Base-by-base conservation (phyloP, 2,797 vertebrate genomes). In the Chelidonichthys spinosus region DNA sequence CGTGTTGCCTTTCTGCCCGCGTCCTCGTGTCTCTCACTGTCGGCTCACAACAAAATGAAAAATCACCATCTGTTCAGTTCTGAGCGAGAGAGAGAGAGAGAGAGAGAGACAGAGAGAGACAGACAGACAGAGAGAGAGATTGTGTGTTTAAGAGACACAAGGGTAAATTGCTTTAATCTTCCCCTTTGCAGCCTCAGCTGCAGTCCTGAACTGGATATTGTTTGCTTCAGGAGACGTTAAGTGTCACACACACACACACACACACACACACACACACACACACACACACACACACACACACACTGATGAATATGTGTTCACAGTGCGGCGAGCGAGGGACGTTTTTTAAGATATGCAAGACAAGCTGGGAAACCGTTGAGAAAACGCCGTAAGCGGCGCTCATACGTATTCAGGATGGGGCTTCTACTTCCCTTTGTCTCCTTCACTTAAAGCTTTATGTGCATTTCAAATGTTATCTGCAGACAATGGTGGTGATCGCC, bases 101-200 rank as follows among this genome's bases (percentile, higher is more conserved):
- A 25, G 25, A 25, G 25, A 25, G 25, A 25, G 25, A 25, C 25
- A 25, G 25, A 25, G 25, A 25, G 25, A 25, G 25, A 25, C 25
- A 25, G 25, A 25, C n/a, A n/a, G n/a, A n/a, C n/a, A n/a, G 25
- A 25, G 25, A 25, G 1, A 25, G 25, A 25, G 25, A 25, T 25
- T 25, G 39, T 60, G 68, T 60, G 65, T 33, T 39, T 52, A 32
- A 49, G 49, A 62, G 32, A 67, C 36, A 46, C n/a, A 10, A 32
- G 2, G 54, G 52, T 49, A 65, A 81, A 82, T 82, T 52, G 56
- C 53, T 60, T 65, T 83, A 62, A 76, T 75, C 77, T 70, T 62
- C 32, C 25, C 58, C n/a, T 70, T 50, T 62, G 69, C 76, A 66
- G 60, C 18, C 49, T 69, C 68, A 58, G 76, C 69, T 37, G 50